Percentiles rank a stretch among this genome's conserved stretches.
Evolutionary conservation across 2,113 vertebrate genomes (phyloP).

Genomic region (Emberiza fucata): DNA sequence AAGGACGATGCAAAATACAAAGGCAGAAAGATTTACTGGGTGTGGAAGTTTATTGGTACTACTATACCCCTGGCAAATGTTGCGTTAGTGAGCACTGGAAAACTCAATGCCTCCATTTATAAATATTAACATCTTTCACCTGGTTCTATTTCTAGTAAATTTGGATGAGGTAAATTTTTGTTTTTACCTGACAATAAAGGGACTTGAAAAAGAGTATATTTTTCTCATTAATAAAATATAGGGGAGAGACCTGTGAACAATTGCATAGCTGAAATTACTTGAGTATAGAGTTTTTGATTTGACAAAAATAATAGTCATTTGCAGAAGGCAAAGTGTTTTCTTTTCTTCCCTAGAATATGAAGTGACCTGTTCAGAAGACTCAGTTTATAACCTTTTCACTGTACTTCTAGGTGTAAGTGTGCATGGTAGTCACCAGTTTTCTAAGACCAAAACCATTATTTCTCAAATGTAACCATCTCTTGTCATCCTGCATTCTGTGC

Average conservation of each 20-base stretch:
- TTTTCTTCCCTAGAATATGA: background rate
- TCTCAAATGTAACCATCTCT: background rate
- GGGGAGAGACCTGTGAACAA: background rate
- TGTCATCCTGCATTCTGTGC: background rate
- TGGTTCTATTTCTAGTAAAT: background rate
- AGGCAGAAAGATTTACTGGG: background rate
- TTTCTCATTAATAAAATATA: background rate
- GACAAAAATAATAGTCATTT: background rate
- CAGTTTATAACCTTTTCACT: background rate
- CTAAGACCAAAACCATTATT: background rate
- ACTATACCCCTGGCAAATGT: background rate
- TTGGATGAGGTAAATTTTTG: background rate
- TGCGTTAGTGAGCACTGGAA: fast-evolving
- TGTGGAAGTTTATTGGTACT: background rate
- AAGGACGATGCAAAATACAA: background rate
- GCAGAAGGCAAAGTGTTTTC: background rate
- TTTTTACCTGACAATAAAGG: background rate
- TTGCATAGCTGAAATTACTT: background rate
- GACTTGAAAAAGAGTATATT: background rate
- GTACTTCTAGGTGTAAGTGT: background rate
- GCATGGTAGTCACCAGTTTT: background rate
- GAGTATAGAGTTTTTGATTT: background rate
- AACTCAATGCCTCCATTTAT: background rate
- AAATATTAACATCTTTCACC: background rate
- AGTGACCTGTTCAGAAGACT: background rate